phyloP scores from a whole-genome alignment of 2,888 invertebrate genomes.

The Platycheirus albimanus region DNA sequence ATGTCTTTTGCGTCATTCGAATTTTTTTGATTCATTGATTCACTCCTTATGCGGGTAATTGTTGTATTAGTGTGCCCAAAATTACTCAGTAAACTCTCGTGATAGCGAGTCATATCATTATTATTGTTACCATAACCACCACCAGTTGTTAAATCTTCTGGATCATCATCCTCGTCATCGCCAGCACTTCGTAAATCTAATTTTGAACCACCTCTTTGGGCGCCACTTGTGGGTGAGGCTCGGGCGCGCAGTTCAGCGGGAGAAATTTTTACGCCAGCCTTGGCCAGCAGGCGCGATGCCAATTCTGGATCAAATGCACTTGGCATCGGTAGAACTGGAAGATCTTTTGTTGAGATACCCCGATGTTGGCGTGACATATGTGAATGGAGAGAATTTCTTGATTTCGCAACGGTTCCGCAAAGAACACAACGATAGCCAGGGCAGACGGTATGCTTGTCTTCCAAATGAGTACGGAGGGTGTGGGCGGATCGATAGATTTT shows the following conservation, averaged over 20 bases:
- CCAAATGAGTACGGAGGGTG: conserved; percentile 94
- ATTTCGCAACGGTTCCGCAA: conserved; percentile 96
- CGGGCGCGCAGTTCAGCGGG: conserved; percentile 92
- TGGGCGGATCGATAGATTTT: conserved; percentile 96
- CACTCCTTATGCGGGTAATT: conserved; percentile 86
- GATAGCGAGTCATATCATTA: conserved; percentile 80
- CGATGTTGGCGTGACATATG: conserved; percentile 97
- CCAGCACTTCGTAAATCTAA: conserved; percentile 88
- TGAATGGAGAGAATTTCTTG: conserved; percentile 94
- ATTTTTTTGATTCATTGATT: conserved; percentile 82
- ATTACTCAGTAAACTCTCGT: conserved; percentile 80
- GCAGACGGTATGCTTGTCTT: conserved; percentile 96
- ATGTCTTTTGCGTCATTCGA: conserved; percentile 84
- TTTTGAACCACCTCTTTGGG: conserved; percentile 83
- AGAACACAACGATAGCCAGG: conserved; percentile 95
- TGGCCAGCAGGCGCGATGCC: conserved; percentile 92
- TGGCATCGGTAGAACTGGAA: conserved; percentile 96
- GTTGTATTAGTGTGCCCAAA: conserved; percentile 86
- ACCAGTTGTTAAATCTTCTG: conserved; percentile 90
- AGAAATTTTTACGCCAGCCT: conserved; percentile 94
- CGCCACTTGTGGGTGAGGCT: conserved; percentile 92
- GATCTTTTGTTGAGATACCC: conserved; percentile 95
- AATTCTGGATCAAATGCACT: conserved; percentile 95
- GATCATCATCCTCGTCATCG: conserved; percentile 87
- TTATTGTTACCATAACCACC: conserved; percentile 76